Evolutionary conservation across 2,113 vertebrate species (phyloP).

Genomic region (Dasyprocta punctata): DNA sequence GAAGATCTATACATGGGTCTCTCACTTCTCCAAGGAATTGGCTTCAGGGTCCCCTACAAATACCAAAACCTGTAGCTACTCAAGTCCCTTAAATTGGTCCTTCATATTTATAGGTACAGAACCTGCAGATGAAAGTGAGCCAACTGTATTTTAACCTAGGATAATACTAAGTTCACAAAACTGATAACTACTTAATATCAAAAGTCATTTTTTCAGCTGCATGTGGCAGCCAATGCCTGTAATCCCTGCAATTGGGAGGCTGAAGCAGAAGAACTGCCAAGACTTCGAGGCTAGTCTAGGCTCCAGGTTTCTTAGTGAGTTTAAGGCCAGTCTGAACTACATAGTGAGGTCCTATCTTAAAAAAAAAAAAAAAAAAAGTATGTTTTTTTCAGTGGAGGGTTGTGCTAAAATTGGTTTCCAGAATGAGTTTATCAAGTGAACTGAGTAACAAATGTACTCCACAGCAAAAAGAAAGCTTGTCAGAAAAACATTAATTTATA

Average conservation of each 20-base stretch:
- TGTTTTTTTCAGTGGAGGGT: neutral
- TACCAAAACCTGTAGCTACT: neutral
- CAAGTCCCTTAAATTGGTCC: neutral
- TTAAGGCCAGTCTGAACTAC: neutral
- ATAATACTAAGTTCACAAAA: neutral
- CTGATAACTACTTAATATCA: neutral
- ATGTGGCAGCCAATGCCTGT: neutral
- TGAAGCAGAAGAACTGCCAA: neutral
- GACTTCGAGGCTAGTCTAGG: neutral
- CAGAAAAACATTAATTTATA: neutral
- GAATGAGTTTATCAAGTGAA: neutral
- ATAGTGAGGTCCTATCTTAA: neutral
- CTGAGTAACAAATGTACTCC: neutral
- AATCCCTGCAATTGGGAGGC: neutral
- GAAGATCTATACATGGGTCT: neutral
- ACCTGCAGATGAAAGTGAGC: neutral
- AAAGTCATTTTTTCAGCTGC: neutral
- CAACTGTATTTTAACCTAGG: neutral
- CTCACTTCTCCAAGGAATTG: neutral
- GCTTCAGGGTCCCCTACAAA: neutral
- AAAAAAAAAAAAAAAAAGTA: neutral
- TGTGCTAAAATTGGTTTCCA: neutral
- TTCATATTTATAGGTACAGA: neutral
- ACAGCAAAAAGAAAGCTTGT: neutral
- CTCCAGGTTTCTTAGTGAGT: neutral